Conservation (phyloP, 2,888 invertebrate genomes). For the Campoplex capitator region DNA sequence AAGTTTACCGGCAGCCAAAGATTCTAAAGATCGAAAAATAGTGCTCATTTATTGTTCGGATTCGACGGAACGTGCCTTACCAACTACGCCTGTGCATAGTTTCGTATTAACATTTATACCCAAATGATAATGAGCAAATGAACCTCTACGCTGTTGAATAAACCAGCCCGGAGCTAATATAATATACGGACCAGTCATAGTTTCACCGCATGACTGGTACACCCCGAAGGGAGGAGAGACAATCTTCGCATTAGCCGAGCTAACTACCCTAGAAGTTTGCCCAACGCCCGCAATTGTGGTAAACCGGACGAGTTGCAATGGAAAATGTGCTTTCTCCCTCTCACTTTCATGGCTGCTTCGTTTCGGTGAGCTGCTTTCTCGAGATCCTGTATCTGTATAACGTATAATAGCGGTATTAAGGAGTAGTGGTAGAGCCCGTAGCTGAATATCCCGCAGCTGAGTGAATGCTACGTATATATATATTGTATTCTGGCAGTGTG, state of each 20-base stretch:
- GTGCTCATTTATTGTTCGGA: background rate
- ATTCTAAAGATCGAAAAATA: background rate
- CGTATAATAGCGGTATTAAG: slow-evolving; percentile 37
- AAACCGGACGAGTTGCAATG: slow-evolving; percentile 34
- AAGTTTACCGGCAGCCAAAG: background rate
- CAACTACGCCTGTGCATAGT: background rate
- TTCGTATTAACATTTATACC: background rate
- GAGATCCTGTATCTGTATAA: slow-evolving; percentile 38
- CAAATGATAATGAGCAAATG: background rate
- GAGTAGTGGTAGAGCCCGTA: slow-evolving; percentile 51
- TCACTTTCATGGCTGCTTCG: slow-evolving; percentile 15
- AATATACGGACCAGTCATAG: background rate
- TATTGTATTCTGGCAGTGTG: background rate
- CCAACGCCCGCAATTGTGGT: slow-evolving; percentile 63
- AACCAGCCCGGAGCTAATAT: background rate
- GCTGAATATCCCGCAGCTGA: slow-evolving; percentile 47
- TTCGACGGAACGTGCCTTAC: background rate
- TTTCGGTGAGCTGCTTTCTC: slow-evolving; percentile 15
- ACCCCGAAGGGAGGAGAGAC: slow-evolving; percentile 24
- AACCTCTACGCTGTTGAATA: background rate
- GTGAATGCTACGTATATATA: slow-evolving; percentile 35
- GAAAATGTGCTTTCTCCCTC: slow-evolving; percentile 41
- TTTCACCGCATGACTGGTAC: slow-evolving; percentile 16
- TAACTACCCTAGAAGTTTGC: slow-evolving; percentile 66
- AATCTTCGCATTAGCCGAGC: slow-evolving; percentile 63